Base-by-base conservation (phyloP, 2,797 vertebrate species). In the Fistularia commersonii region DNA sequence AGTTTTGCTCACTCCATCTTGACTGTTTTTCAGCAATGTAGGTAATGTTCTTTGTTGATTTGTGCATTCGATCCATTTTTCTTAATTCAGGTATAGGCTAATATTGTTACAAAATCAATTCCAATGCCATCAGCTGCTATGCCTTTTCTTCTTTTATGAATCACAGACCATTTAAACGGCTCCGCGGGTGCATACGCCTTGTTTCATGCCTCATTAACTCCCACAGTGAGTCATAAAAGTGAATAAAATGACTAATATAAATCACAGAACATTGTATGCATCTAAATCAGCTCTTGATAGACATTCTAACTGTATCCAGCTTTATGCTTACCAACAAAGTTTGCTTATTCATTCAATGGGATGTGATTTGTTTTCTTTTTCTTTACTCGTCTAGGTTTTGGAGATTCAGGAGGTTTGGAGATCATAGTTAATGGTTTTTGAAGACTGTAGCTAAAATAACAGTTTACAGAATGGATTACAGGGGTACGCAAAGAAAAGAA, bases 1-100 rank as follows among this genome's bases (percentile, higher is more conserved):
- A 55, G 65, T 73, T 77, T 70, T 69, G 55, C 54, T 54, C 69
- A 66, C 69, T 66, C 67, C 68, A 68, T 60, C 61, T 64, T 65
- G 32, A 56, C 58, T 56, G 48, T 61, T 70, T 11, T 75, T 59
- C 48, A 54, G 50, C 32, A 7, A 8, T 11, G 36, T 13, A 35
- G 57, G 66, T 62, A 58, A 70, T 72, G 68, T 84, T 47, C 54
- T 68, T 32, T 66, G 44, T 38, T 48, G 49, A 66, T 66, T 56
- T 14, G 55, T 32, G 57, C 57, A 62, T 61, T 58, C 43, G 15
- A 14, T 44, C 46, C 38, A 13, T 54, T 31, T 14, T 41, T 14
- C 54, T 31, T 31, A 49, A 41, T 53, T 14, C 12, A 43, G 31
- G 32, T 45, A n/a, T 33, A 23, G 15, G 47, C 55, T 68, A 37